A percentile compares a stretch with the other conserved stretches of the same genome.
Conservation (phyloP, 2,888 invertebrate genomes). For the Automeris io region DNA sequence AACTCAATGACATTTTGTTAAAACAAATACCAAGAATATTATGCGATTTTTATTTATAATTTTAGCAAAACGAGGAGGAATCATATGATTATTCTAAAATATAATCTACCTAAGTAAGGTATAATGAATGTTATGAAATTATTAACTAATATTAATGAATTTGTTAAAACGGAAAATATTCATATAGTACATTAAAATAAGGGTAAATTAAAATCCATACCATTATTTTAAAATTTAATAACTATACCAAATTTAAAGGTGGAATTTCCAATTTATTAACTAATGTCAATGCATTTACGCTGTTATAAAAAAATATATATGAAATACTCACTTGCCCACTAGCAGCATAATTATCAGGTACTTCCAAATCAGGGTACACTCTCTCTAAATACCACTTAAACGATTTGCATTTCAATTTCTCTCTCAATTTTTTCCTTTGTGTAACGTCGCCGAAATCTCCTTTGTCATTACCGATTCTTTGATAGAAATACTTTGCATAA, state of each 20-base stretch:
- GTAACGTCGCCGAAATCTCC: conserved; percentile 94
- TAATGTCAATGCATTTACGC: no score
- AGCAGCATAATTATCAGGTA: conserved; percentile 94
- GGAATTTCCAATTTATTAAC: no score
- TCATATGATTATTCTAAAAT: no score
- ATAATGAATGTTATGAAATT: no score
- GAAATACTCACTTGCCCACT: conserved; percentile 91
- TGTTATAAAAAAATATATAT: no score
- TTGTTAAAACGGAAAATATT: neutral
- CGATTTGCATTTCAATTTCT: conserved; percentile 90
- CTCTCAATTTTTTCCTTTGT: conserved; percentile 84
- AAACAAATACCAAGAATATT: no score
- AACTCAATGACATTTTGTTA: no score
- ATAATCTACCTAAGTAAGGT: no score
- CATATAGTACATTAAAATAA: neutral
- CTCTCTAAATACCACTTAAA: conserved; percentile 98
- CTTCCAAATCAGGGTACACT: conserved; percentile 96
- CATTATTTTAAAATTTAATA: no score
- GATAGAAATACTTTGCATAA: conserved; percentile 96
- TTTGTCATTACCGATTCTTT: conserved; percentile 93
- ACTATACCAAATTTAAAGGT: no score
- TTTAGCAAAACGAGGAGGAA: no score
- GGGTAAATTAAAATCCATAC: neutral
- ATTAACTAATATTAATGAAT: neutral
- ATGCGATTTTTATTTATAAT: no score